These are phyloP conservation scores for Diloba caeruleocephala DNA, from an alignment of 2,888 invertebrate genomes.

Conservation along the genomic window DNA sequence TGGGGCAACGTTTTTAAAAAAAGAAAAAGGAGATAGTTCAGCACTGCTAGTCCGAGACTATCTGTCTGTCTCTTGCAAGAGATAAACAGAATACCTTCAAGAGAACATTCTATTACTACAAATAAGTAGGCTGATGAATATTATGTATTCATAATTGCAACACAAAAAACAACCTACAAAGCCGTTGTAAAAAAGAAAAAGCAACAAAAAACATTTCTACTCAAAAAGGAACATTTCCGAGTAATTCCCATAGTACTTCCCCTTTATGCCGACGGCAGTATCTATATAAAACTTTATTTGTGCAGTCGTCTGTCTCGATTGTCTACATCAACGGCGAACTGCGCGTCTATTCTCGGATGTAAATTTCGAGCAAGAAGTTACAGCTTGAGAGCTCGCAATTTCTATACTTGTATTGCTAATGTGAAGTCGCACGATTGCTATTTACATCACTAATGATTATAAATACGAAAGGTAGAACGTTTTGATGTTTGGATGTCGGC, in stretches of 20 bases:
- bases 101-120: not conserved
- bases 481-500: too few relatives aligned
- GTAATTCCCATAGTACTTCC: slow-evolving; percentile 51
- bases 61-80: too few relatives aligned
- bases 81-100: too few relatives aligned
- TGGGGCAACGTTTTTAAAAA: too few relatives aligned
- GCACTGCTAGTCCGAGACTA: too few relatives aligned
- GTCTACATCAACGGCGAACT: slow-evolving; percentile 52
- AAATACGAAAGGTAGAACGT: too few relatives aligned
- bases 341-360: slow-evolving; percentile 59
- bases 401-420: slow-evolving; percentile 1
- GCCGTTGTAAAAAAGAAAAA: slow-evolving; percentile 10
- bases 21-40: too few relatives aligned
- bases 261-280: slow-evolving; percentile 57
- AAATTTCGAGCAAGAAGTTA: slow-evolving; percentile 38
- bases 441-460: too few relatives aligned
- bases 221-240: slow-evolving; percentile 44
- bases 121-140: not conserved
- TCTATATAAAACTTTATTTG: slow-evolving; percentile 65
- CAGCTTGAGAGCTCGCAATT: slow-evolving; percentile 16
- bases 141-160: slow-evolving; percentile 25
- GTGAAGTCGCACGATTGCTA: not conserved
- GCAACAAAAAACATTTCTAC: slow-evolving; percentile 25
- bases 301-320: slow-evolving; percentile 62
- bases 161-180: slow-evolving; percentile 20